Percentiles rank a stretch among this genome's conserved stretches.
phyloP scores from a whole-genome alignment of 1,140 invertebrate species.

The Agrilus planipennis region DNA sequence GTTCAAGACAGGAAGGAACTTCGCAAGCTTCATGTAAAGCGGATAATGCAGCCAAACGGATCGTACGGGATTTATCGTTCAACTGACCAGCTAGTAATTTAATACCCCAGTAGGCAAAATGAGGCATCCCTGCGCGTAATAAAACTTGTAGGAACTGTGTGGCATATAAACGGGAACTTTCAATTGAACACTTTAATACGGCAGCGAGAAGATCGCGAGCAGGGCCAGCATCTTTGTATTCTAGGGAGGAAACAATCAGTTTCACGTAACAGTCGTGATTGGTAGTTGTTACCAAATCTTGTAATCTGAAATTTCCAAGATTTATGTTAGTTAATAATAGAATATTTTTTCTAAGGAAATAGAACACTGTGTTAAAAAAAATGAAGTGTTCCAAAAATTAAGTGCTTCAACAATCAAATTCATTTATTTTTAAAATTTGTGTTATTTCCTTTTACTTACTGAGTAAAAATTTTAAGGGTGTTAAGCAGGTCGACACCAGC shows the following conservation, averaged over 20 bases:
- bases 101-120: conserved; percentile 71
- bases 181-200: conserved; percentile 50
- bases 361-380: neutral
- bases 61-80: conserved; percentile 60
- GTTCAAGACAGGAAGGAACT: conserved; percentile 70
- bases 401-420: neutral
- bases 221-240: conserved; percentile 64
- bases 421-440: neutral
- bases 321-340: neutral
- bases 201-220: conserved; percentile 61
- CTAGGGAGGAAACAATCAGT: conserved; percentile 77
- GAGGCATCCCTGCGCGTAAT: conserved; percentile 49
- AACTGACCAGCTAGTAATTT: conserved; percentile 70
- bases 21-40: conserved; percentile 89
- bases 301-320: conserved; percentile 57
- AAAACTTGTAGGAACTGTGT: conserved; percentile 82
- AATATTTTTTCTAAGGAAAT: conserved; percentile 8
- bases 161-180: conserved; percentile 74
- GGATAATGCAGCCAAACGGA: conserved; percentile 65
- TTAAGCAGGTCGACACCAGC: conserved; percentile 64
- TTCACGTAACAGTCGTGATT: conserved; percentile 88
- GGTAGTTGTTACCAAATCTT: conserved; percentile 66
- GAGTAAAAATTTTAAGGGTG: conserved; percentile 62
- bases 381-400: neutral
- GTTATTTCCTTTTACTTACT: conserved; percentile 45